Conservation (phyloP, 2,888 invertebrate species). For the Hydrotaea cyrtoneurina region DNA sequence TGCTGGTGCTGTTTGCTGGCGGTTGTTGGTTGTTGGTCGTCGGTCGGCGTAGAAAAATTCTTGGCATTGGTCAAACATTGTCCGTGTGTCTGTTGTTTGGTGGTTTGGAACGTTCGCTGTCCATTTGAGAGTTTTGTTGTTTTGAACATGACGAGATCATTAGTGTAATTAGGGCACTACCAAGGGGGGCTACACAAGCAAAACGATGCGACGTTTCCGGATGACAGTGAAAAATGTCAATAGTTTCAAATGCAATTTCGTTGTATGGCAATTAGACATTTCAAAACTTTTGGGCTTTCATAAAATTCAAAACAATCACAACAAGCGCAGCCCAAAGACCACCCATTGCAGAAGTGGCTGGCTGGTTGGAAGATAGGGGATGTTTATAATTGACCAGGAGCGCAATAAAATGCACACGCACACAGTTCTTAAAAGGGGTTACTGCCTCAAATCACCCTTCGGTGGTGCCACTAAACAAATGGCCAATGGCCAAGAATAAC, state of each 20-base stretch:
- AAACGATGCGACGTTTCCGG: slow-evolving; percentile 30
- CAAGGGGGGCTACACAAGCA: slow-evolving; percentile 25
- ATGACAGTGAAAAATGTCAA: slow-evolving; percentile 48
- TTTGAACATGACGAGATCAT: slow-evolving; percentile 49
- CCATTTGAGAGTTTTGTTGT: slow-evolving; percentile 11
- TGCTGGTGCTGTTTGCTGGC: neutral
- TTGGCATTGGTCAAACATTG: slow-evolving; percentile 34
- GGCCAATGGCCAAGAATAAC: slow-evolving; percentile 35
- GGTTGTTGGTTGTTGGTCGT: slow-evolving; percentile 6
- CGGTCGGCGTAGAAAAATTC: slow-evolving; percentile 4
- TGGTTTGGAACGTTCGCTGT: neutral
- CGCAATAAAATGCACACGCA: too few species aligned
- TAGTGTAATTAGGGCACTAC: slow-evolving; percentile 50
- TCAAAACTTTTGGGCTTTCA: neutral
- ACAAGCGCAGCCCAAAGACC: neutral
- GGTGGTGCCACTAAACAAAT: slow-evolving; percentile 8
- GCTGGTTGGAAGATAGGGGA: slow-evolving; percentile 16
- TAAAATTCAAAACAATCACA: neutral
- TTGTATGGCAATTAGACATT: slow-evolving; percentile 2
- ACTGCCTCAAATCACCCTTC: slow-evolving; percentile 28
- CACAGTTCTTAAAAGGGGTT: slow-evolving; percentile 46
- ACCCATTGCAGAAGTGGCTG: neutral
- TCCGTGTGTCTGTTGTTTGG: slow-evolving; percentile 14
- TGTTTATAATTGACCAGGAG: slow-evolving; percentile 1
- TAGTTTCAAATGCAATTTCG: slow-evolving; percentile 18